These are phyloP conservation scores for Chaitophorus viminalis DNA, from an alignment of 2,888 invertebrate genomes.

Conservation along the genomic window DNA sequence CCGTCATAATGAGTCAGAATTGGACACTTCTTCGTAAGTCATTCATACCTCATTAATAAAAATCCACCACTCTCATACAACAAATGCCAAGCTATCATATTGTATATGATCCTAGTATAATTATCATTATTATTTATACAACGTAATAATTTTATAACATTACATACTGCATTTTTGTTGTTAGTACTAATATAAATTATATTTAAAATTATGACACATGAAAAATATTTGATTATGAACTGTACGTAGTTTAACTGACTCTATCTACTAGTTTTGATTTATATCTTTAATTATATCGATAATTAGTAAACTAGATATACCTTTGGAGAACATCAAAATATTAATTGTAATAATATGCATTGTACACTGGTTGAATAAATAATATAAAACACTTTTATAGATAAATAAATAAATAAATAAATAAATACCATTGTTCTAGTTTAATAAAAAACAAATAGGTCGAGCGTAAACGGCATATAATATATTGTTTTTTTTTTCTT, in stretches of 20 bases:
- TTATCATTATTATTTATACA: neutral
- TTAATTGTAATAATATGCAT: neutral
- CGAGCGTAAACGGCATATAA: slow-evolving; percentile 8
- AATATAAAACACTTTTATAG: neutral
- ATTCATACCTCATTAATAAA: too few species aligned
- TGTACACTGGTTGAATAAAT: neutral
- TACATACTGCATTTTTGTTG: neutral
- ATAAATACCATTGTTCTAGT: slow-evolving; percentile 20
- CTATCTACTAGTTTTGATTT: neutral
- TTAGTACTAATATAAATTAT: slow-evolving; percentile 20
- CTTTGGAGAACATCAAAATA: neutral
- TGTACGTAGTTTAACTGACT: neutral
- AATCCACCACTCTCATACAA: too few species aligned
- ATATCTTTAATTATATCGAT: slow-evolving; percentile 14
- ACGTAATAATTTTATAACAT: slow-evolving; percentile 19
- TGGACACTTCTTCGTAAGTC: too few species aligned
- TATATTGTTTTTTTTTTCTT: neutral
- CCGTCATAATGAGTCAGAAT: too few species aligned
- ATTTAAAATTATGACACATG: slow-evolving; percentile 16
- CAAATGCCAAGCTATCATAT: too few species aligned
- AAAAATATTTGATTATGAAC: neutral
- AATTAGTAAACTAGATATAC: neutral
- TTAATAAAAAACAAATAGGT: slow-evolving; percentile 11
- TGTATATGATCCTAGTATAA: too few species aligned
- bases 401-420: neutral